Base-by-base conservation (phyloP, 2,888 invertebrate genomes). In the Tiphia femorata region DNA sequence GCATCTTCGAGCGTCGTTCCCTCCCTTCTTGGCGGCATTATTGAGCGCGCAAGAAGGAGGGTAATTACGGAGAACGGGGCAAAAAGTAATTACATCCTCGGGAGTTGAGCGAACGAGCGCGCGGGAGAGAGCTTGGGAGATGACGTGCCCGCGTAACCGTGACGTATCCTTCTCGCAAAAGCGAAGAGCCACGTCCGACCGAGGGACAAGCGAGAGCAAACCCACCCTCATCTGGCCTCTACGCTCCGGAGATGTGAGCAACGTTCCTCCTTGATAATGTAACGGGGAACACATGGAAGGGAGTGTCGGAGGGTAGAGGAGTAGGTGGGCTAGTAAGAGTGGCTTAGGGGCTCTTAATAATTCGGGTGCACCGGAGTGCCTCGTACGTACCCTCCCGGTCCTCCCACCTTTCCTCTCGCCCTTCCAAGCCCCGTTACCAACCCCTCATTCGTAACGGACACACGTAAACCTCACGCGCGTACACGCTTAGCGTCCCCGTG, bases 281-380 rank as follows among this genome's bases (percentile, higher is more conserved):
- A 74, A 70, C 70, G 64, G 62, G 61, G 70, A 63, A 60, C 56
- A 49, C 44, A 49, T 40, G 47, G 14, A 14, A 20, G 52, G 49
- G 62, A 51, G 53, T 49, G 33, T 33, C 27, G 69, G 66, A 51
- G 49, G 62, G 50, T n/a, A n/a, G 50, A 49, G 60, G 53, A 10
- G 43, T 17, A 42, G 58, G 60, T 52, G 62, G 40, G 47, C 49
- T n/a, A 56, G 65, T 62, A 67, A 73, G 75, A 76, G 72, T 76
- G 72, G 72, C 75, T 78, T 73, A 69, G 70, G 68, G 64, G 67
- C 71, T 77, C 74, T 78, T 77, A 78, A 77, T 80, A 79, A 79
- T 79, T 79, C 73, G 74, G 75, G 68, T 67, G 70, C 63, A 58
- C 59, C 53, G 55, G 55, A 70, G 70, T 70, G 65, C 50, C 57